These are phyloP conservation scores for Poecilia picta DNA, from an alignment of 2,797 vertebrate genomes.

Conservation along the genomic window DNA sequence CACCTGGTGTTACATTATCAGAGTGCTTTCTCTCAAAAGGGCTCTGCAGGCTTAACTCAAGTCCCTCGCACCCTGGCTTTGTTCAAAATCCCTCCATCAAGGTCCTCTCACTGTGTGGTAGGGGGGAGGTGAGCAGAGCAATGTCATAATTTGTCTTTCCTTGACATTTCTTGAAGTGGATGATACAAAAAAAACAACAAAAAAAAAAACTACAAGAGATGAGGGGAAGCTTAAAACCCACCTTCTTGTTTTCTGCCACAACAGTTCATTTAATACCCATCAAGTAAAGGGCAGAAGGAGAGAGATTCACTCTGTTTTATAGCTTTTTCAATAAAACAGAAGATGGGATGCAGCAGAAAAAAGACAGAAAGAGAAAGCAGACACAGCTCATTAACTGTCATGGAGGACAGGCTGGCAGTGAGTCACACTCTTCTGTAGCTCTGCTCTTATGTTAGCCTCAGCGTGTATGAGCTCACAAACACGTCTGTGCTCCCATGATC, in stretches of 20 bases:
- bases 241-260: slow-evolving; percentile 29
- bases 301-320: slow-evolving; percentile 40
- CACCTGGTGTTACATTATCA: slow-evolving; percentile 47
- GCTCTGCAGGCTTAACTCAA: slow-evolving; percentile 41
- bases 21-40: slow-evolving; percentile 23
- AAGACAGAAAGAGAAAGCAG: slow-evolving; percentile 34
- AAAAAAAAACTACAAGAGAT: not conserved
- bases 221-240: slow-evolving; percentile 40
- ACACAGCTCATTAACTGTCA: slow-evolving; percentile 78
- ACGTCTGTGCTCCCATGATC: not conserved
- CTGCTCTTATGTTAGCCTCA: slow-evolving; percentile 22
- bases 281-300: slow-evolving; percentile 43
- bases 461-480: slow-evolving; percentile 14
- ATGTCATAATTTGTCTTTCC: slow-evolving; percentile 70
- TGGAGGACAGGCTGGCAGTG: slow-evolving; percentile 51
- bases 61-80: slow-evolving; percentile 50
- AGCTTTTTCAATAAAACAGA: slow-evolving; percentile 62
- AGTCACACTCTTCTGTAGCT: slow-evolving; percentile 63
- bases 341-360: slow-evolving; percentile 39
- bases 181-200: slow-evolving; percentile 37
- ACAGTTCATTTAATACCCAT: slow-evolving; percentile 60
- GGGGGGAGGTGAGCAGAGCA: slow-evolving; percentile 42
- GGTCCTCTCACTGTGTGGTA: slow-evolving; percentile 36
- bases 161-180: slow-evolving; percentile 53
- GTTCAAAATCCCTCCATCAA: slow-evolving; percentile 55